These are phyloP conservation scores for Limenitis camilla DNA, from an alignment of 2,888 invertebrate species.

Conservation along the genomic window DNA sequence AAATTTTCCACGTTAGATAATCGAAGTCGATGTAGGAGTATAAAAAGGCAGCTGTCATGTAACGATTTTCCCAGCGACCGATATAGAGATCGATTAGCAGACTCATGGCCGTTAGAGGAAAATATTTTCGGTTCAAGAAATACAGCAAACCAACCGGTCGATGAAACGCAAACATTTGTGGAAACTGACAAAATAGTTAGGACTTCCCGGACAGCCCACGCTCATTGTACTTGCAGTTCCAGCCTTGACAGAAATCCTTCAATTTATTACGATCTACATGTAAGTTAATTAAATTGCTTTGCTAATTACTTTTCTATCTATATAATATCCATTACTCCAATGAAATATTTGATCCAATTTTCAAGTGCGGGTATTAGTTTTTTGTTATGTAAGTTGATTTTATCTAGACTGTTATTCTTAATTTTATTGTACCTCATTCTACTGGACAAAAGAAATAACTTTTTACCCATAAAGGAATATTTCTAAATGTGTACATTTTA, in stretches of 20 bases:
- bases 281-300: slow-evolving; percentile 34
- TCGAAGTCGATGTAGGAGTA: slow-evolving; percentile 62
- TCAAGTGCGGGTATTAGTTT: no score
- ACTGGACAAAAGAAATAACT: not conserved
- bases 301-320: not conserved
- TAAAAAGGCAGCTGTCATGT: slow-evolving; percentile 67
- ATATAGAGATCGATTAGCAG: slow-evolving; percentile 52
- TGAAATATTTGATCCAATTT: no score
- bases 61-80: slow-evolving; percentile 68
- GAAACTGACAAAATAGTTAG: slow-evolving; percentile 55
- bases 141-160: slow-evolving; percentile 50
- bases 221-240: slow-evolving; percentile 58
- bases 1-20: slow-evolving; percentile 69
- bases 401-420: no score
- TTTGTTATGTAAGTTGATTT: no score
- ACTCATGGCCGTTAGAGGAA: slow-evolving; percentile 54
- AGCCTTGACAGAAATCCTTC: slow-evolving; percentile 52
- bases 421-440: no score
- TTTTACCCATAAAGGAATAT: not conserved
- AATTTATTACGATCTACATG: slow-evolving; percentile 64
- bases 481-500: no score
- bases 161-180: slow-evolving; percentile 54
- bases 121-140: slow-evolving; percentile 48
- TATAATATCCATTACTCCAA: no score
- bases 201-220: slow-evolving; percentile 40